A percentile compares a stretch with the other conserved stretches of the same genome.
Evolutionary conservation across 2,797 vertebrate species (phyloP).

Genomic region (Sorex maritimensis): DNA sequence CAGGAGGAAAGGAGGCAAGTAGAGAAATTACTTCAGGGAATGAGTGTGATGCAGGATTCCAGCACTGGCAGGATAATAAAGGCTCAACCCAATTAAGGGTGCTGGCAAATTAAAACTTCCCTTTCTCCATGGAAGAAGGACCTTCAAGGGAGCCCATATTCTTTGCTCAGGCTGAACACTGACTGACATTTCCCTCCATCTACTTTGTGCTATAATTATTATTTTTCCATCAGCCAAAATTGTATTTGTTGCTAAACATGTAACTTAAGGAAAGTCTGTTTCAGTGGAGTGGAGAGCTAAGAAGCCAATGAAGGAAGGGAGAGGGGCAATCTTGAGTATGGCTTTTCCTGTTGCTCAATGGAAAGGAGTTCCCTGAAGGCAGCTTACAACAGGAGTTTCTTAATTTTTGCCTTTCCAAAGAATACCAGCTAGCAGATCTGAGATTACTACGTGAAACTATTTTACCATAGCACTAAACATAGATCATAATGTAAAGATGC

Average conservation of each 20-base stretch:
- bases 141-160: slow-evolving; percentile 15
- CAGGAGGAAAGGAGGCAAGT: background rate
- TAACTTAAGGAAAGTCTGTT: slow-evolving; percentile 26
- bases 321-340: background rate
- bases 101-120: background rate
- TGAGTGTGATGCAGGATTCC: background rate
- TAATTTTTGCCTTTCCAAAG: background rate
- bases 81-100: background rate
- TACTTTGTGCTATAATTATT: slow-evolving; percentile 49
- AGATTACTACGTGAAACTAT: slow-evolving; percentile 33
- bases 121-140: background rate
- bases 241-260: slow-evolving; percentile 44
- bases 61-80: slow-evolving; percentile 31
- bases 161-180: slow-evolving; percentile 26
- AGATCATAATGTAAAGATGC: background rate
- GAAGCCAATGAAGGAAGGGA: background rate
- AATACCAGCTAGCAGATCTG: background rate
- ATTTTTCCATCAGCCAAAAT: slow-evolving; percentile 53
- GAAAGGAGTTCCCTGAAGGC: background rate
- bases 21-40: slow-evolving; percentile 1
- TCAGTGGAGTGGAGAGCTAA: background rate
- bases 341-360: too few relatives aligned
- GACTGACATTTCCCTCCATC: slow-evolving; percentile 24
- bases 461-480: background rate
- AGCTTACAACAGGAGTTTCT: background rate